Evolutionary conservation across 1,140 invertebrate genomes (phyloP).

Genomic region (Zaprionus camerounensis): DNA sequence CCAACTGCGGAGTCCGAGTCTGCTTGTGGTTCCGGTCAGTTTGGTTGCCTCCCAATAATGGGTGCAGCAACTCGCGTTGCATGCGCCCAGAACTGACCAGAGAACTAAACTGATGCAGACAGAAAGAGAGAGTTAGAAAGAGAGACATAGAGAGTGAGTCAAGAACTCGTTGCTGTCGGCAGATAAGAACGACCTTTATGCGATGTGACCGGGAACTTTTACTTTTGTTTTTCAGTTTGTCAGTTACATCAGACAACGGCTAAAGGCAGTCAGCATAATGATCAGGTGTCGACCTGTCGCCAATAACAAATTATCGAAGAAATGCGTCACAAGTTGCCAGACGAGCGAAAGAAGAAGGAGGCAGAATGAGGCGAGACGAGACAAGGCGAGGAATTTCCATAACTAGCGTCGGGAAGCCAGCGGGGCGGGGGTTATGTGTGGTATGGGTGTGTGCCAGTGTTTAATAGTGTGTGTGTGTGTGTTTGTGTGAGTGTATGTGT

Average conservation of each 20-base stretch:
- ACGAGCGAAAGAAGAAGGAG: conserved; percentile 15
- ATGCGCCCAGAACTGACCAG: conserved; percentile 11
- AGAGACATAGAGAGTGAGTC: conserved; percentile 4
- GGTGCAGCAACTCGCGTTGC: conserved; percentile 12
- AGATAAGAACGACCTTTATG: conserved; percentile 47
- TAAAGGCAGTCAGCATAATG: not conserved
- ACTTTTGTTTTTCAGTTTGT: conserved; percentile 29
- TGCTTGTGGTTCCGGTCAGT: conserved; percentile 6
- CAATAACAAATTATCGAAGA: conserved; percentile 27
- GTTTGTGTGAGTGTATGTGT: not conserved
- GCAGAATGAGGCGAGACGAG: conserved; percentile 2
- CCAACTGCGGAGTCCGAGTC: not conserved
- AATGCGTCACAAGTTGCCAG: conserved; percentile 39
- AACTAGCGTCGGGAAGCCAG: not conserved
- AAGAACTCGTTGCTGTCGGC: conserved; percentile 18
- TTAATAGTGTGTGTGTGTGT: not conserved
- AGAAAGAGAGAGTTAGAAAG: not conserved
- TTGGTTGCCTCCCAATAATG: not conserved
- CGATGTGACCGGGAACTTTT: conserved; percentile 34
- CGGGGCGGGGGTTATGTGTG: conserved; percentile 2
- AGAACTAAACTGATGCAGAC: not conserved
- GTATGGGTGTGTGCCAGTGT: not conserved
- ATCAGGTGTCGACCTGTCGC: conserved; percentile 35
- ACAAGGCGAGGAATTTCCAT: conserved; percentile 43
- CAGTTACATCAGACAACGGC: conserved; percentile 30